Evolutionary conservation across 2,113 vertebrate genomes (phyloP).

Genomic region (Paralichthys olivaceus): DNA sequence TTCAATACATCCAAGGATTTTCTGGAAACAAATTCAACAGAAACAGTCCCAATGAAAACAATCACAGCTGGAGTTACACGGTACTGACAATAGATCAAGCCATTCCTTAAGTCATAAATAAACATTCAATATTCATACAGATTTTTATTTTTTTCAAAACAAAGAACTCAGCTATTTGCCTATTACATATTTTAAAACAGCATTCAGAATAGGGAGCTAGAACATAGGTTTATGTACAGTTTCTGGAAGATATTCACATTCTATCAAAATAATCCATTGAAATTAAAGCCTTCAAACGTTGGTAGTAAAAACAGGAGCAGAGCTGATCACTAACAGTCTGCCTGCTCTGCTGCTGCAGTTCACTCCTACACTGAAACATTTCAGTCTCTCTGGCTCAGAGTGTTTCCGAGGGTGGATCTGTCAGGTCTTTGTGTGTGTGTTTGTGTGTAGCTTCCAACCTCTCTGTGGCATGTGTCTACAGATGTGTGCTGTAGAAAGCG

Average conservation of each 20-base stretch:
- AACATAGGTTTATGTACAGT: slow-evolving; percentile 77
- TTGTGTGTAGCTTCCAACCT: background rate
- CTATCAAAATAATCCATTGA: slow-evolving; percentile 77
- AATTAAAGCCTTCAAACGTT: slow-evolving; percentile 63
- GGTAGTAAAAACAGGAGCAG: slow-evolving; percentile 61
- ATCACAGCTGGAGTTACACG: slow-evolving; percentile 75
- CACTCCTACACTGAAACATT: background rate
- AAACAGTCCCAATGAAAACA: slow-evolving; percentile 58
- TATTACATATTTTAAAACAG: slow-evolving; percentile 69
- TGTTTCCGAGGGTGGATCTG: background rate
- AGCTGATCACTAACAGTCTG: slow-evolving; percentile 18
- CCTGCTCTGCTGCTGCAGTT: slow-evolving; percentile 19
- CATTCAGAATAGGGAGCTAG: slow-evolving; percentile 76
- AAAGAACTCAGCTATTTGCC: slow-evolving; percentile 59
- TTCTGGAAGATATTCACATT: slow-evolving; percentile 74
- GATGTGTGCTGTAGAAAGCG: slow-evolving; percentile 95
- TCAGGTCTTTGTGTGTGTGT: slow-evolving; percentile 11
- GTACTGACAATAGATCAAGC: slow-evolving; percentile 77
- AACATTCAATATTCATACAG: slow-evolving; percentile 74
- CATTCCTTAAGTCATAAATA: slow-evolving; percentile 75
- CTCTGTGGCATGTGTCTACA: slow-evolving; percentile 78
- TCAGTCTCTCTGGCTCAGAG: slow-evolving; percentile 20
- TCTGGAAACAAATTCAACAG: slow-evolving; percentile 68
- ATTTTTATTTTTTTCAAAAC: slow-evolving; percentile 40
- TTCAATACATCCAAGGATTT: slow-evolving; percentile 59